These are phyloP conservation scores for Clusia tigrina DNA, from an alignment of 2,888 invertebrate species.

Conservation along the genomic window DNA sequence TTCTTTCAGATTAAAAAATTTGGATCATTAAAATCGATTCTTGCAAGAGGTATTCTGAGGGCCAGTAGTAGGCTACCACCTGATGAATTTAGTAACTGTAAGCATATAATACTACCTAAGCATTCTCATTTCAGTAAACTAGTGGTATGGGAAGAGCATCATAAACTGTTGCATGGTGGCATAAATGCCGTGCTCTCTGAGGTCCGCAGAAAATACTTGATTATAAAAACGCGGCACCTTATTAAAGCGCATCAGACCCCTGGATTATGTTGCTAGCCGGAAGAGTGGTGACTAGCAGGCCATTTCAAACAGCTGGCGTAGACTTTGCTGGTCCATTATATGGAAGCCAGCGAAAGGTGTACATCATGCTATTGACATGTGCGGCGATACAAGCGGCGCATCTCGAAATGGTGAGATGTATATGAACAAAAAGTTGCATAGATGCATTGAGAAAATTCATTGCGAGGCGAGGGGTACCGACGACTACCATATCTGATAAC, in stretches of 20 bases:
- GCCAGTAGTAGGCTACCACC: background rate
- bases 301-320: background rate
- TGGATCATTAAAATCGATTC: background rate
- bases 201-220: background rate
- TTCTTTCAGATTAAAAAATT: no score
- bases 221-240: background rate
- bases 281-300: background rate
- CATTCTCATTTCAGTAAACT: conserved; percentile 8
- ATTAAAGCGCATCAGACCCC: background rate
- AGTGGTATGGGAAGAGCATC: conserved; percentile 2
- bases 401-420: conserved; percentile 30
- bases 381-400: conserved; percentile 21
- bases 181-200: background rate
- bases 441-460: conserved; percentile 31
- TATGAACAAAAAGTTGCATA: conserved; percentile 31
- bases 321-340: conserved; percentile 11
- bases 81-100: background rate
- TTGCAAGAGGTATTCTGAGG: background rate
- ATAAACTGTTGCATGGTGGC: conserved; percentile 4
- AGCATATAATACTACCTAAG: conserved; percentile 17
- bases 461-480: conserved; percentile 25
- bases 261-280: background rate
- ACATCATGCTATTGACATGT: background rate
- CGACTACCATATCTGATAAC: conserved; percentile 28
- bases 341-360: background rate